A percentile compares a stretch with the other conserved stretches of the same genome.
These are phyloP conservation scores for Anniella stebbinsi DNA, from an alignment of 2,797 vertebrate genomes.

Conservation along the genomic window DNA sequence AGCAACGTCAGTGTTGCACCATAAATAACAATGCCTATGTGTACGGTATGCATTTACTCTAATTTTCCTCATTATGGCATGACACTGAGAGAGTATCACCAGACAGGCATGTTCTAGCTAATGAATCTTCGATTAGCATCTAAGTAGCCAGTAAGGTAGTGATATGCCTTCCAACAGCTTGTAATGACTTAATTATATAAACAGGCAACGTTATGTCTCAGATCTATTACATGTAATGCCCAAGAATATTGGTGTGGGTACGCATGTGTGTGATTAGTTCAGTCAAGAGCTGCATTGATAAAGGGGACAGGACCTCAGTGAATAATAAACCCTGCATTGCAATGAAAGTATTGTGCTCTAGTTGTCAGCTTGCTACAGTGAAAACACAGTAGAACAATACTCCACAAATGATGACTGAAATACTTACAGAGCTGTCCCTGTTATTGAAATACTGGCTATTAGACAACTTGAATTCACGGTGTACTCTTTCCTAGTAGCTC, in stretches of 20 bases:
- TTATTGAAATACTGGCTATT: conserved; percentile 4
- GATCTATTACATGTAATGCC: neutral
- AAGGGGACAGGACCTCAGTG: neutral
- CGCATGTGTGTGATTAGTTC: neutral
- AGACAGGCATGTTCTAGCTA: neutral
- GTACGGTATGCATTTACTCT: neutral
- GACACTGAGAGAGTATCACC: conserved; percentile 5
- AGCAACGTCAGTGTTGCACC: neutral
- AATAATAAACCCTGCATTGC: neutral
- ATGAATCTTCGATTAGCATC: conserved; percentile 15
- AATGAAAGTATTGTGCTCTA: neutral
- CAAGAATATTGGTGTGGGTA: neutral
- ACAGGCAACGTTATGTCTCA: neutral
- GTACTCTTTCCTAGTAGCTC: neutral
- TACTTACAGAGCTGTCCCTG: neutral
- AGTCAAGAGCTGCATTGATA: neutral
- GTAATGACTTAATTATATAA: conserved; percentile 15
- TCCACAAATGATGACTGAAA: neutral
- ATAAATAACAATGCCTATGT: neutral
- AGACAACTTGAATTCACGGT: neutral
- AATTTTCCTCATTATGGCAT: conserved; percentile 25
- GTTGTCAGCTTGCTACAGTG: neutral
- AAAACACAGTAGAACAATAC: neutral
- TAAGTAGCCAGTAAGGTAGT: neutral
- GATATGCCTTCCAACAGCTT: conserved; percentile 13